These are phyloP conservation scores for Piliocolobus tephrosceles DNA, from an alignment of 2,113 vertebrate species.

Conservation along the genomic window DNA sequence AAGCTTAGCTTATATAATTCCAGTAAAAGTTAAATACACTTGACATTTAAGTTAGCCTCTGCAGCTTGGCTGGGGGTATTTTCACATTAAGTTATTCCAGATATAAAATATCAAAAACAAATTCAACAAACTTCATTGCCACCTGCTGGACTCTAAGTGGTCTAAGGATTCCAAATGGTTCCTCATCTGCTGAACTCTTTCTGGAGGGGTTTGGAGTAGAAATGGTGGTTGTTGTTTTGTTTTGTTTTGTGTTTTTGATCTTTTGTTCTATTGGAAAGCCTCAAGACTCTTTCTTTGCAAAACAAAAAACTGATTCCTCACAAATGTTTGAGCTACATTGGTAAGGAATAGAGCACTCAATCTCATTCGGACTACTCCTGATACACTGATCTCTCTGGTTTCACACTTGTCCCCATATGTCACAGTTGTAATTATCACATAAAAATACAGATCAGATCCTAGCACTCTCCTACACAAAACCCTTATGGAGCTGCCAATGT, in stretches of 20 bases:
- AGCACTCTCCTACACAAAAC: not conserved
- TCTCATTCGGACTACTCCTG: not conserved
- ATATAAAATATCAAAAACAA: slow-evolving; percentile 50
- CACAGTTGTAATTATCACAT: not conserved
- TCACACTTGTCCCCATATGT: not conserved
- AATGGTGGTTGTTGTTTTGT: not conserved
- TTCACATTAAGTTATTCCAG: not conserved
- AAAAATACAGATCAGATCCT: not conserved
- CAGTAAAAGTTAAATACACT: not conserved
- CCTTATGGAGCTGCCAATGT: not conserved
- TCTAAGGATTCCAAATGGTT: not conserved
- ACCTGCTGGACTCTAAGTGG: not conserved
- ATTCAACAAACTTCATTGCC: not conserved
- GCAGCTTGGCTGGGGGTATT: not conserved
- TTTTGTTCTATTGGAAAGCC: not conserved
- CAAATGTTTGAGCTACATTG: not conserved
- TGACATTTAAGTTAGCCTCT: not conserved
- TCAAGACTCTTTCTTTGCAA: not conserved
- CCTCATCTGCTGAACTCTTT: not conserved
- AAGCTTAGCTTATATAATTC: not conserved
- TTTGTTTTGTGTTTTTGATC: not conserved
- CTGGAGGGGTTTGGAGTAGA: not conserved
- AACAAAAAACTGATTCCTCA: not conserved
- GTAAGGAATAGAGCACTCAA: not conserved
- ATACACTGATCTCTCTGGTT: not conserved